Conservation (phyloP, 2,888 invertebrate species). For the Chironomus riparius region DNA sequence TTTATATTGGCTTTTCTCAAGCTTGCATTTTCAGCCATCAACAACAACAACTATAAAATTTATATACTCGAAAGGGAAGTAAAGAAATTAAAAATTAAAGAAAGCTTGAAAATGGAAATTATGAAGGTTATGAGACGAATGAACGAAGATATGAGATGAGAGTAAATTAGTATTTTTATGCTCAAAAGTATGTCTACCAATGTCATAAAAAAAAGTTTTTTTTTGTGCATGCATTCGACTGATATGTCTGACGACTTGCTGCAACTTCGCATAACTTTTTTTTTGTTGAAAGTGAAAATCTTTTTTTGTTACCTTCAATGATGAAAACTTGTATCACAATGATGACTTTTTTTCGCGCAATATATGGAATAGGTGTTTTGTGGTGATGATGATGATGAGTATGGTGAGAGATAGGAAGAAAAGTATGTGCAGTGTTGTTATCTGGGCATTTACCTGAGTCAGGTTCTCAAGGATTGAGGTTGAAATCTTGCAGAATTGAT, state of each 20-base stretch:
- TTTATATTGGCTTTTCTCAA: neutral
- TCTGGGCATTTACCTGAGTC: too few species aligned
- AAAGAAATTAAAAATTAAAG: neutral
- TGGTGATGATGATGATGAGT: neutral
- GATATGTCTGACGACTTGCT: neutral
- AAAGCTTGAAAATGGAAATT: neutral
- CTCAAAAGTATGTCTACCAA: neutral
- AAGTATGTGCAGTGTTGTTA: neutral
- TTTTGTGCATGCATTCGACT: neutral
- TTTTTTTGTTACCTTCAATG: neutral
- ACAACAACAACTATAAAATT: too few species aligned
- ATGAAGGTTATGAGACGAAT: neutral
- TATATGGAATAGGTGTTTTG: neutral
- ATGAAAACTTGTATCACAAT: neutral
- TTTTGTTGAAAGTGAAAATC: neutral
- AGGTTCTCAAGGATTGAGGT: too few species aligned
- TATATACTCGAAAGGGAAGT: neutral
- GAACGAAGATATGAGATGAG: neutral
- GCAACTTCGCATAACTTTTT: neutral
- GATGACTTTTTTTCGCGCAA: neutral
- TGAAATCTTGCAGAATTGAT: neutral
- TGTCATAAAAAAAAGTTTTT: neutral
- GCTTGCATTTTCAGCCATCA: neutral
- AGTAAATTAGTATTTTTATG: neutral
- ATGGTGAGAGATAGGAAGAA: neutral